Evolutionary conservation across 2,888 invertebrate genomes (phyloP).

Genomic region (Drosophila macrospina): DNA sequence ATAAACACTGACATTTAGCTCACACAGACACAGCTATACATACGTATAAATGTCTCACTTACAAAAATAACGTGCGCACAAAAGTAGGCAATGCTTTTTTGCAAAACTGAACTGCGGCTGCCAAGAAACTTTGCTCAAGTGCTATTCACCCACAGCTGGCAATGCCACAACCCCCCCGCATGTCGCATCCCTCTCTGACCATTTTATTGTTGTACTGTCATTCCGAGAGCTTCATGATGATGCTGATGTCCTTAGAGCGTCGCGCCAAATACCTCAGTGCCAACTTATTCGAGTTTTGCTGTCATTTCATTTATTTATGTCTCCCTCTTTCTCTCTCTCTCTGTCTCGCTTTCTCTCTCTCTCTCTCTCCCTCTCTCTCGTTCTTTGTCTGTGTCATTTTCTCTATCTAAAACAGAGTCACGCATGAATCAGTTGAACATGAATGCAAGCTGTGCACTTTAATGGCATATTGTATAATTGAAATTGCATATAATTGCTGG

Average conservation of each 20-base stretch:
- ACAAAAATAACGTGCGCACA: constrained; percentile 36
- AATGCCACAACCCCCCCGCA: constrained; percentile 1
- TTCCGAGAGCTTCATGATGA: constrained; percentile 22
- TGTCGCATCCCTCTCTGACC: constrained; percentile 10
- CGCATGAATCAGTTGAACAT: constrained; percentile 11
- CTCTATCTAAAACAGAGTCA: not conserved
- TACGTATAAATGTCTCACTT: constrained; percentile 23
- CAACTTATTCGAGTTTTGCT: constrained; percentile 34
- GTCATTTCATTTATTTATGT: constrained; percentile 32
- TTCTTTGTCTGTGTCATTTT: not conserved
- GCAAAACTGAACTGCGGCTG: constrained; percentile 24
- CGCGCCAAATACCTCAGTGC: constrained; percentile 54
- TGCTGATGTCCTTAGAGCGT: constrained; percentile 36
- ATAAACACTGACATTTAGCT: constrained; percentile 65
- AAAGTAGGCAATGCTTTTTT: constrained; percentile 57
- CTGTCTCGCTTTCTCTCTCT: not conserved
- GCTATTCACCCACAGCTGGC: constrained; percentile 1
- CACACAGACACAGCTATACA: constrained; percentile 31
- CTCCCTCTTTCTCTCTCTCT: not conserved
- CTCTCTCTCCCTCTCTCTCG: not conserved
- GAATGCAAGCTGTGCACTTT: constrained; percentile 35
- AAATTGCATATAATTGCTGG: constrained; percentile 59
- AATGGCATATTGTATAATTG: constrained; percentile 36
- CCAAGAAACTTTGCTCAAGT: constrained; percentile 43
- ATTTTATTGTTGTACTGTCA: constrained; percentile 34